Percentiles rank a stretch among this genome's conserved stretches.
Conservation (phyloP, 2,888 invertebrate genomes). For the Chaetoderma sp. region DNA sequence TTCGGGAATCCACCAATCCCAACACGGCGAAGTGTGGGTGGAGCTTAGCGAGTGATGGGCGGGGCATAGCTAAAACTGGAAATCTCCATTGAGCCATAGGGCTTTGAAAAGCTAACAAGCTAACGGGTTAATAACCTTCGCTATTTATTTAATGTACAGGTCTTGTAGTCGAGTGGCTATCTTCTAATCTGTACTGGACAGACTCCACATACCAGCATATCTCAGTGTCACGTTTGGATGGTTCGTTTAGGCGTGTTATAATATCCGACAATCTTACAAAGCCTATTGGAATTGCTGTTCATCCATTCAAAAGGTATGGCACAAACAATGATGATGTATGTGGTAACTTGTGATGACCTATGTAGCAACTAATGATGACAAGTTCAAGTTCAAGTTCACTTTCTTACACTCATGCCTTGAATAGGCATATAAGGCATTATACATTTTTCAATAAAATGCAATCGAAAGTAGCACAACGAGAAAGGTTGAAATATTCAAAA, state of each 20-base stretch:
- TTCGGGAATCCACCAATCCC: too few relatives aligned
- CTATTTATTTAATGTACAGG: slow-evolving; percentile 57
- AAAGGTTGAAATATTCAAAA: too few relatives aligned
- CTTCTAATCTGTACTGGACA: slow-evolving; percentile 69
- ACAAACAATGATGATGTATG: neutral
- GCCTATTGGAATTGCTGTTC: slow-evolving; percentile 87
- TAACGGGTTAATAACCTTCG: neutral
- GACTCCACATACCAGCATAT: slow-evolving; percentile 68
- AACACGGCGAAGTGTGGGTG: too few relatives aligned
- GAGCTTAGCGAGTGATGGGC: too few relatives aligned
- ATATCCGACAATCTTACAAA: slow-evolving; percentile 85
- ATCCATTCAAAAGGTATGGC: slow-evolving; percentile 76
- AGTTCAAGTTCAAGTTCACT: too few relatives aligned
- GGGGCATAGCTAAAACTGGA: too few relatives aligned
- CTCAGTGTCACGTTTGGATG: slow-evolving; percentile 70
- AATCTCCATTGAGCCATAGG: too few relatives aligned
- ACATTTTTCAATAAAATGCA: too few relatives aligned
- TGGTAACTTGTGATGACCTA: neutral
- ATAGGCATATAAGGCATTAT: too few relatives aligned
- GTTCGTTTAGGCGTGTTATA: slow-evolving; percentile 78
- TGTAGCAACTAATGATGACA: neutral
- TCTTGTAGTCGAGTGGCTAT: slow-evolving; percentile 69
- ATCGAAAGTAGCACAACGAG: too few relatives aligned
- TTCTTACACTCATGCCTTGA: too few relatives aligned
- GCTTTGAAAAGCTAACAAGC: too few relatives aligned